Percentiles rank a stretch among this genome's conserved stretches.
Evolutionary conservation across 2,113 vertebrate species (phyloP).

Genomic region (Gymnobelideus leadbeateri): DNA sequence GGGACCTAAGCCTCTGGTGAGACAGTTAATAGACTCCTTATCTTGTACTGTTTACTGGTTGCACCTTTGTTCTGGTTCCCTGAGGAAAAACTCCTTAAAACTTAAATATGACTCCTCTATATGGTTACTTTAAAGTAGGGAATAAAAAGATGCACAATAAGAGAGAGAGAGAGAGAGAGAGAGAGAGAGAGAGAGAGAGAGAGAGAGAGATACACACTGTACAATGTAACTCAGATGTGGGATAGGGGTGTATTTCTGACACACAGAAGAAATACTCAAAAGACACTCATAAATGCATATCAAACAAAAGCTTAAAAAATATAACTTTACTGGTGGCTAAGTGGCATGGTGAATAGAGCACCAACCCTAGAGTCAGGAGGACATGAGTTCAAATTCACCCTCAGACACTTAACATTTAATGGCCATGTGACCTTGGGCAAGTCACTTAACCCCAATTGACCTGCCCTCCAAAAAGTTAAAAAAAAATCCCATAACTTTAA

Average conservation of each 20-base stretch:
- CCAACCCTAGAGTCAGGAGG: no score
- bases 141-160: neutral
- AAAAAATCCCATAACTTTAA: neutral
- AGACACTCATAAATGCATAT: neutral
- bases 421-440: no score
- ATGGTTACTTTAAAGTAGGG: neutral
- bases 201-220: neutral
- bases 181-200: neutral
- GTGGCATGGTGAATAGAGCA: no score
- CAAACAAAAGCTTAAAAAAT: neutral
- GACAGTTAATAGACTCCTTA: neutral
- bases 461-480: no score
- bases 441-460: no score
- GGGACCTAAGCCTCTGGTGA: neutral
- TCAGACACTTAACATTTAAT: no score
- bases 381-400: no score
- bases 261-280: neutral
- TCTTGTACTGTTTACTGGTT: neutral
- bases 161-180: no score
- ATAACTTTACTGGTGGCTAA: no score
- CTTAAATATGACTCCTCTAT: neutral
- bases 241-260: neutral
- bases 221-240: neutral
- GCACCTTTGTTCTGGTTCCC: neutral
- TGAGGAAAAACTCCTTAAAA: neutral